phyloP scores from a whole-genome alignment of 2,113 vertebrate genomes.

The Campylorhamphus procurvoides region DNA sequence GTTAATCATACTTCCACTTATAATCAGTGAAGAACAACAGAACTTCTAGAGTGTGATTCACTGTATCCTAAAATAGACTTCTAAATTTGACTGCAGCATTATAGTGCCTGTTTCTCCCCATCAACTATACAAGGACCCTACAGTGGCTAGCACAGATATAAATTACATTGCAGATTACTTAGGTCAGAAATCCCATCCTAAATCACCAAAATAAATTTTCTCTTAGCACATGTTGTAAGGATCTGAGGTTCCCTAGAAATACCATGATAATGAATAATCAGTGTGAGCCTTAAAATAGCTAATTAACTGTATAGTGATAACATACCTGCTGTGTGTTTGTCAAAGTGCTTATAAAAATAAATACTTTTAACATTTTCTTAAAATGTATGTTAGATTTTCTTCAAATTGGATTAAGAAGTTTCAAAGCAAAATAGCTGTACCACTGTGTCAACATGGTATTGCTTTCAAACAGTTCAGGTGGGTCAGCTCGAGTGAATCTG shows the following conservation, averaged over 20 bases:
- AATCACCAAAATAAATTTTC: conserved; percentile 7
- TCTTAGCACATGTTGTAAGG: background rate
- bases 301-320: background rate
- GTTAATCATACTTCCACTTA: background rate
- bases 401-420: background rate
- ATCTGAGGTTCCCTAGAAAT: background rate
- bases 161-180: background rate
- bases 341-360: background rate
- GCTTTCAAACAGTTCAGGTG: background rate
- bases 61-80: conserved; percentile 24
- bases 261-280: background rate
- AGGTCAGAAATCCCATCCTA: background rate
- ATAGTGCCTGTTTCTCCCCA: background rate
- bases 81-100: conserved; percentile 11
- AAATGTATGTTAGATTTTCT: background rate
- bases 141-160: background rate
- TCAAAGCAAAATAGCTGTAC: background rate
- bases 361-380: background rate
- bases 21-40: background rate
- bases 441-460: background rate
- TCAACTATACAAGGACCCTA: background rate
- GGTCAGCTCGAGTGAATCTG: background rate
- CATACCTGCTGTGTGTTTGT: background rate
- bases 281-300: background rate
- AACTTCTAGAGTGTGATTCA: conserved; percentile 8